phyloP scores from a whole-genome alignment of 2,113 vertebrate genomes.

The Elanoides forficatus region DNA sequence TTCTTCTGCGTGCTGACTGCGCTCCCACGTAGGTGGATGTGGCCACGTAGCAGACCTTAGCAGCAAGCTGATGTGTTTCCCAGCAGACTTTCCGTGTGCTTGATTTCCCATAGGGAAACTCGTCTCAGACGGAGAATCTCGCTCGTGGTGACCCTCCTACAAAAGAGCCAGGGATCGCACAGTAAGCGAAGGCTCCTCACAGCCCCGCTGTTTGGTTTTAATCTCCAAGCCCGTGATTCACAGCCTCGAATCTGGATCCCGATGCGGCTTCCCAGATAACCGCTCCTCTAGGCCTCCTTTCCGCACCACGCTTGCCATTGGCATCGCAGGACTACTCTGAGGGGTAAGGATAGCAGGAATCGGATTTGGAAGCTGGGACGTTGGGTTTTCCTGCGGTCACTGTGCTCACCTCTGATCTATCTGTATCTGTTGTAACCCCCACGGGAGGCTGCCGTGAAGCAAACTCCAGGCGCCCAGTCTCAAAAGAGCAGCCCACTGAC shows the following conservation, averaged over 20 bases:
- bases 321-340: background rate
- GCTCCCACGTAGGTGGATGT: background rate
- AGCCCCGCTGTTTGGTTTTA: background rate
- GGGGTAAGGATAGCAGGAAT: background rate
- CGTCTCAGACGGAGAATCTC: background rate
- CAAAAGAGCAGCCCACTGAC: background rate
- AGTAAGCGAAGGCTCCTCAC: background rate
- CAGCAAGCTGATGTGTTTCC: background rate
- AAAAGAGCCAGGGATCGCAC: background rate
- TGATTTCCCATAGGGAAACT: background rate
- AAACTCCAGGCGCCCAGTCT: background rate
- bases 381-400: background rate
- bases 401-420: background rate
- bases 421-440: background rate
- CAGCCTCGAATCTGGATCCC: background rate
- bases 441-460: background rate
- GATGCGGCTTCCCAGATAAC: background rate
- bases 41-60: background rate
- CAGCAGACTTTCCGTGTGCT: background rate
- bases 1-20: background rate
- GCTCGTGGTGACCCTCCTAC: fast-evolving
- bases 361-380: fast-evolving
- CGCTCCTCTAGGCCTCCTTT: background rate
- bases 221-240: background rate
- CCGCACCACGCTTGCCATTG: fast-evolving